Base-by-base conservation (phyloP, 2,113 vertebrate species). In the Salvelinus namaycush region DNA sequence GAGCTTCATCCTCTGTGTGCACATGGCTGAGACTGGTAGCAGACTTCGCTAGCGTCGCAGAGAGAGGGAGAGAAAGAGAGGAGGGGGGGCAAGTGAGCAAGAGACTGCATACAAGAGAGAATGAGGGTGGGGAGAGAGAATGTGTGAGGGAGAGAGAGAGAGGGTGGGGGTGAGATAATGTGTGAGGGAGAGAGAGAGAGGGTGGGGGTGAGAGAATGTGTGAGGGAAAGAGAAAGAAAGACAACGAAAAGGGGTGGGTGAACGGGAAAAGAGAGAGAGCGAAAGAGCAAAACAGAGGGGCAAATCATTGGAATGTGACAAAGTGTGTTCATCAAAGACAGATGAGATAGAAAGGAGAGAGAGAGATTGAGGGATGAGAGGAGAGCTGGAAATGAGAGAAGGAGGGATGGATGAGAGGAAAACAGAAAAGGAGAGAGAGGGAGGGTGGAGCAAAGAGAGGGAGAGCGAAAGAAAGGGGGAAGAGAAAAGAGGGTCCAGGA, bases 11-110 rank as follows among this genome's bases (percentile, higher is more conserved):
- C 91, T 90, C 89, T 87, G 90, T 91, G 89, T 91, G 92, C 90
- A 88, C 91, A 92, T 89, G 90, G 91, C 87, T 93, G 89, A 91
- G 91, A 91, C 90, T 93, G 88, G 85, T 86, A 93, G 88, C 89
- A 89, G 89, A 90, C 91, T 90, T 88, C 80, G 84, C 88, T 81
- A 62, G 74, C 69, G 64, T 26, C 64, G 26, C 24, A n/a, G 64
- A 66, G 64, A 24, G 26, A 29, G 26, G 60, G 59, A 22, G 54
- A 20, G 54, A 20, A 20, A 20, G 20, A 11, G 27, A 27, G 65
- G 14, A 27, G 1, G 27, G 65, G 65, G 27, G 27, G 86, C 90
- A 84, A 86, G 91, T 92, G 91, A 89, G 89, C 90, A 77, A 76
- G 77, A 39, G 89, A 90, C 90, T 76, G 88, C 16, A n/a, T 16